Conservation (phyloP, 2,888 invertebrate species). For the Arrhopalites spinosus region DNA sequence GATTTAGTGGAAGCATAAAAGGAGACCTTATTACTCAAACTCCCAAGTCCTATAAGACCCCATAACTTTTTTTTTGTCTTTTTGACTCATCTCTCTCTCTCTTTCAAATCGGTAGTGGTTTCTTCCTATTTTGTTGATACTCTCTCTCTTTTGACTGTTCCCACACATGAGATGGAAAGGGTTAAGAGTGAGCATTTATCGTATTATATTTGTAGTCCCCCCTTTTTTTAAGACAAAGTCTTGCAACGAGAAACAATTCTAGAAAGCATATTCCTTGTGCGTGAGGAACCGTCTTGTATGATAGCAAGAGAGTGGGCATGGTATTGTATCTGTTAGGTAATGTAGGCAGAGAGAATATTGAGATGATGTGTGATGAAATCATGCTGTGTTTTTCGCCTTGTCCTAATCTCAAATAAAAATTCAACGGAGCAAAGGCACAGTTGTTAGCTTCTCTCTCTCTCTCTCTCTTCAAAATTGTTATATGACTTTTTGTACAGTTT, state of each 20-base stretch:
- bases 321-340: slow-evolving; percentile 3
- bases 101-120: neutral
- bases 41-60: too few species aligned
- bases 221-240: too few species aligned
- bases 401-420: slow-evolving; percentile 30
- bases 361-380: slow-evolving; percentile 16
- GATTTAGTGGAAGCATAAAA: slow-evolving; percentile 11
- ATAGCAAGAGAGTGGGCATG: neutral
- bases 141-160: neutral
- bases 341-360: neutral
- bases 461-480: slow-evolving; percentile 16
- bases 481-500: neutral
- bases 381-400: slow-evolving; percentile 25
- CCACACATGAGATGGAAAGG: neutral
- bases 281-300: neutral
- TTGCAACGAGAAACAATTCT: slow-evolving; percentile 31
- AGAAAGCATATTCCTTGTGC: slow-evolving; percentile 23
- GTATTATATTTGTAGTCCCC: too few species aligned
- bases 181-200: slow-evolving; percentile 10
- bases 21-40: slow-evolving; percentile 1
- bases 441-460: slow-evolving; percentile 12
- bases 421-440: slow-evolving; percentile 27
- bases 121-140: neutral
- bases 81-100: neutral
- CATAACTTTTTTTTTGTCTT: neutral